Percentiles rank a stretch among this genome's conserved stretches.
Evolutionary conservation across 2,797 vertebrate genomes (phyloP).

Genomic region (Arctocebus calabarensis): DNA sequence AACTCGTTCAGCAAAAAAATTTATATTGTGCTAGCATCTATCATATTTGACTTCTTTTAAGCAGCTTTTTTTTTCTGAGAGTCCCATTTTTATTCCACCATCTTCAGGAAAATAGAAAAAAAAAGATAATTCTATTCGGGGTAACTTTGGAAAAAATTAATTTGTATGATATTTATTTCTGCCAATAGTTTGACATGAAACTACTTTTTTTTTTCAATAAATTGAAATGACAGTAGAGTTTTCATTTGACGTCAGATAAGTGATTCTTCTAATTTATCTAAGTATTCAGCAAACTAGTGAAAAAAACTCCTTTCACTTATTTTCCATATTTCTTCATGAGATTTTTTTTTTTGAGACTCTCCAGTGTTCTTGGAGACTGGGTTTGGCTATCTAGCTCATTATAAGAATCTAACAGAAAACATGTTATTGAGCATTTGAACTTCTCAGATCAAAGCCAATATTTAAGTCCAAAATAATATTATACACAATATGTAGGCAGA

Average conservation of each 20-base stretch:
- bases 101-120: conserved; percentile 23
- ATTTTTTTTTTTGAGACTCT: neutral
- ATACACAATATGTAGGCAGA: conserved; percentile 22
- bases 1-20: conserved; percentile 54
- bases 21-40: neutral
- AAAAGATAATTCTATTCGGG: neutral
- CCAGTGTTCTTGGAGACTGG: conserved; percentile 54
- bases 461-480: conserved; percentile 45
- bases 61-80: conserved; percentile 1
- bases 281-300: conserved; percentile 32
- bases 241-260: conserved; percentile 61
- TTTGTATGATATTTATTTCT: conserved; percentile 30
- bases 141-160: conserved; percentile 51
- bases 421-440: neutral
- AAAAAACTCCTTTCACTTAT: conserved; percentile 32
- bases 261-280: conserved; percentile 57
- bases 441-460: conserved; percentile 63
- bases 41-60: conserved; percentile 50
- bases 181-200: conserved; percentile 41
- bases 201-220: neutral
- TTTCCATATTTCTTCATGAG: conserved; percentile 61
- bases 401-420: conserved; percentile 37
- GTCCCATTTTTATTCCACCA: neutral
- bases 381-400: neutral
- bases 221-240: conserved; percentile 41